Percentiles rank a stretch among this genome's conserved stretches.
Conservation (phyloP, 2,797 vertebrate genomes). For the Gouania willdenowi region DNA sequence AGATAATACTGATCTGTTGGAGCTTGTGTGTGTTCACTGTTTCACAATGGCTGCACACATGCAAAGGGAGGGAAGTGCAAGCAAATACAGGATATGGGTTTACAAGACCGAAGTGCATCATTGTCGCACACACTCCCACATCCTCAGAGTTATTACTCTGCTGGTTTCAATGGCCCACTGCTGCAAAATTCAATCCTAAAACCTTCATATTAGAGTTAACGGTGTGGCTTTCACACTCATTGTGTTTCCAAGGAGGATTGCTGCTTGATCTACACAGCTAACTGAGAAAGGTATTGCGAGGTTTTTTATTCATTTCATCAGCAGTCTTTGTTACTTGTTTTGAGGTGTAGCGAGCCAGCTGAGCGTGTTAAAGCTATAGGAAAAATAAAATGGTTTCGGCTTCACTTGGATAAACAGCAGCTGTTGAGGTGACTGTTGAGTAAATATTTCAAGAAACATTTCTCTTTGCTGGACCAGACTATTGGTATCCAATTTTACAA, state of each 20-base stretch:
- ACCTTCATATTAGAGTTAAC: conserved; percentile 9
- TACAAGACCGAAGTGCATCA: not conserved
- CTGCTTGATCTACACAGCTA: too few relatives aligned
- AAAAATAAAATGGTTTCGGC: conserved; percentile 18
- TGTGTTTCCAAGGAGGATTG: conserved; percentile 12
- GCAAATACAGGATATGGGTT: conserved; percentile 35
- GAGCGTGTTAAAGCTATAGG: conserved; percentile 18
- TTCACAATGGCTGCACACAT: not conserved
- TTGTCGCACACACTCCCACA: conserved; percentile 21
- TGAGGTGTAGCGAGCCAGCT: conserved; percentile 1
- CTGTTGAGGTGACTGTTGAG: conserved; percentile 21
- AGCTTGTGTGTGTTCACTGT: not conserved
- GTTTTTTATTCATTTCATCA: conserved; percentile 1
- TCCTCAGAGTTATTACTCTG: conserved; percentile 25
- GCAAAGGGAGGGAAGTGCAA: not conserved
- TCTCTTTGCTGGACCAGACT: conserved; percentile 35
- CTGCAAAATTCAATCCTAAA: conserved; percentile 10
- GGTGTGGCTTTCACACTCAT: not conserved
- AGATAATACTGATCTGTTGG: not conserved
- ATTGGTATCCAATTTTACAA: conserved; percentile 24
- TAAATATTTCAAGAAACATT: conserved; percentile 54
- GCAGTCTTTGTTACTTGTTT: conserved; percentile 10
- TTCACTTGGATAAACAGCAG: conserved; percentile 32
- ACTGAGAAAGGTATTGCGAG: conserved; percentile 45
- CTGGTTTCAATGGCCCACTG: not conserved